phyloP scores from a whole-genome alignment of 2,113 vertebrate genomes.

The Lagenorhynchus albirostris region DNA sequence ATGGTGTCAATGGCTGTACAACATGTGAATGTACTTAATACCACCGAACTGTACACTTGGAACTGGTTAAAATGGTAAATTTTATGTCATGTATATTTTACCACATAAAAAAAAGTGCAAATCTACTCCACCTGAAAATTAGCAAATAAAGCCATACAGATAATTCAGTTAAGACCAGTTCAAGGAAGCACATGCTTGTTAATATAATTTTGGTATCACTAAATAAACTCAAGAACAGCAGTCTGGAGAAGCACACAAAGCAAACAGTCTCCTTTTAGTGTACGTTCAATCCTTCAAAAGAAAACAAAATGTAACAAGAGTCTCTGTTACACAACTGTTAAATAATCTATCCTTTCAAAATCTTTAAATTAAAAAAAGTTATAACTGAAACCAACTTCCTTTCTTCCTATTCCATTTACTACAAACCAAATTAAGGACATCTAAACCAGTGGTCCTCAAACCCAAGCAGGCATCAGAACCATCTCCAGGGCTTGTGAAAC shows the following conservation, averaged over 20 bases:
- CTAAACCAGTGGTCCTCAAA: not conserved
- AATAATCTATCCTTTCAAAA: not conserved
- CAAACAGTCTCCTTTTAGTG: not conserved
- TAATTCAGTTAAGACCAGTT: not conserved
- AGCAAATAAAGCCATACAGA: not conserved
- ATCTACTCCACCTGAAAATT: not conserved
- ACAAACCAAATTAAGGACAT: not conserved
- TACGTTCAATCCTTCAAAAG: not conserved
- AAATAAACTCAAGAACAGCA: not conserved
- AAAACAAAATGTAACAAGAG: not conserved
- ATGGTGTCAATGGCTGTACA: not conserved
- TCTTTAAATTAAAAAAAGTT: not conserved
- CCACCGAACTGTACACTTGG: not conserved
- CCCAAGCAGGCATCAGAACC: not conserved
- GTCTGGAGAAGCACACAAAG: not conserved
- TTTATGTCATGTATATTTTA: not conserved
- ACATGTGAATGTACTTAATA: accelerated
- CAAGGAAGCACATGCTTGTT: not conserved
- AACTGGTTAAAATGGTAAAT: not conserved
- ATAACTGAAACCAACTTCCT: not conserved
- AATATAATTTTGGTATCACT: no score
- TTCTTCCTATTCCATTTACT: not conserved
- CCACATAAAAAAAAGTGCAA: not conserved
- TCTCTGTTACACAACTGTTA: not conserved
- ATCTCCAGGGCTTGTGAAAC: not conserved